Base-by-base conservation (phyloP, 2,888 invertebrate species). In the Gortyna flavago region DNA sequence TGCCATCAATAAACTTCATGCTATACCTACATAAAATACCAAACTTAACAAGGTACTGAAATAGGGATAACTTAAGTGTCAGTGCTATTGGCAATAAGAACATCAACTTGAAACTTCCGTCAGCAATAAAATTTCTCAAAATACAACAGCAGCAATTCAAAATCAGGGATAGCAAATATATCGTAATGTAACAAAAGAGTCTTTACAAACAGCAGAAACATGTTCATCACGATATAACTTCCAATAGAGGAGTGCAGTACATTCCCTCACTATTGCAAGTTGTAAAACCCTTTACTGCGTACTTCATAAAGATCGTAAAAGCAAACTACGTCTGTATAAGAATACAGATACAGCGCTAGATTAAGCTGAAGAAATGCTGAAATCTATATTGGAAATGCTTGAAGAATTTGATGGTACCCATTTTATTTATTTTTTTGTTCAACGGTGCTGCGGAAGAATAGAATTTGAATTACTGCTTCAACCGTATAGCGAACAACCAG, bases 281-380 rank as follows among this genome's bases (percentile, higher is more conserved):
- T 89, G 84, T 91, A 89, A 94, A 94, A 93, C 90, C 91, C 90
- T 93, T 94, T 92, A 94, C 91, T 90, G 90, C 92, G 91, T 90
- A 93, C 91, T 92, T 91, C 90, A 92, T 91, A 92, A 91, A 89
- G 91, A 86, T 90, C 90, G 92, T 94, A 93, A 94, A 94, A 86
- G 41, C 82, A 69, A 85, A 86, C 83, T 90, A 85, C 84, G 67
- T 72, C 75, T 80, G 73, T 79, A 83, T 85, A 79, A 76, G 64
- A 75, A 85, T 77, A 68, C 75, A 77, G 75, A 83, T 80, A 85
- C 78, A 84, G 82, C 79, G 82, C 80, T 88, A 75, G 72, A 85
- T 84, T 29, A 72, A 62, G 81, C 80, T 78, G 54, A 75, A 70
- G 70, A 51, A 80, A 80, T 79, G 13, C 84, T 44, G 41, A 66